Percentiles rank a stretch among this genome's conserved stretches.
Evolutionary conservation across 1,140 invertebrate genomes (phyloP).

Genomic region (Drosophila nasuta): DNA sequence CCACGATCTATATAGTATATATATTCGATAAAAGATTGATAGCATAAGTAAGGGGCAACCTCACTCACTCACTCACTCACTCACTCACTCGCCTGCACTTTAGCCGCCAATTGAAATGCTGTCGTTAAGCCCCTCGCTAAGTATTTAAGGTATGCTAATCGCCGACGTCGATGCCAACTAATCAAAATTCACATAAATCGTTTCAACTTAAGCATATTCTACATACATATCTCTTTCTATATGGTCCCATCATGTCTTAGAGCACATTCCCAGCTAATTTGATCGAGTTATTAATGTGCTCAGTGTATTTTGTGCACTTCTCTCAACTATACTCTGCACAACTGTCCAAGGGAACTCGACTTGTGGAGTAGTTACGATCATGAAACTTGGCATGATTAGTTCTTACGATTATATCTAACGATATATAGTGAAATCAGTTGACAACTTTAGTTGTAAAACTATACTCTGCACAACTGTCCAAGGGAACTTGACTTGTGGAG

Average conservation of each 20-base stretch:
- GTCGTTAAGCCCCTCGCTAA: constrained; percentile 14
- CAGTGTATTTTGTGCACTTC: constrained; percentile 4
- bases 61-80: background rate
- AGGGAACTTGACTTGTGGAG: too few species aligned
- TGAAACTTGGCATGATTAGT: too few species aligned
- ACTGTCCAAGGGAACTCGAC: too few species aligned
- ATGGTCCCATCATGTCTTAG: background rate
- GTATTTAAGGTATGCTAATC: constrained; percentile 30
- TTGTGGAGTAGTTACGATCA: too few species aligned
- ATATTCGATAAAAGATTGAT: constrained; percentile 8
- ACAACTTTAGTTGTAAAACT: too few species aligned
- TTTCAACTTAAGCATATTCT: constrained; percentile 2
- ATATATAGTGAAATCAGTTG: too few species aligned
- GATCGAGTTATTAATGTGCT: constrained; percentile 24
- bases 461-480: too few species aligned
- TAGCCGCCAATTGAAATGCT: constrained; percentile 15
- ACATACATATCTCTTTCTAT: constrained; percentile 6
- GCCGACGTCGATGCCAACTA: constrained; percentile 11
- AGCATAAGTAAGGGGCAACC: constrained; percentile 1
- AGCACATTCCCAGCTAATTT: constrained; percentile 32
- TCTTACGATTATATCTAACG: too few species aligned
- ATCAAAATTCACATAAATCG: constrained; percentile 39
- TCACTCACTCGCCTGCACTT: constrained; percentile 4
- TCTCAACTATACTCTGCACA: background rate
- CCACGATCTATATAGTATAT: constrained; percentile 14